Evolutionary conservation across 2,797 vertebrate species (phyloP).

Genomic region (Lutjanus argentimaculatus): DNA sequence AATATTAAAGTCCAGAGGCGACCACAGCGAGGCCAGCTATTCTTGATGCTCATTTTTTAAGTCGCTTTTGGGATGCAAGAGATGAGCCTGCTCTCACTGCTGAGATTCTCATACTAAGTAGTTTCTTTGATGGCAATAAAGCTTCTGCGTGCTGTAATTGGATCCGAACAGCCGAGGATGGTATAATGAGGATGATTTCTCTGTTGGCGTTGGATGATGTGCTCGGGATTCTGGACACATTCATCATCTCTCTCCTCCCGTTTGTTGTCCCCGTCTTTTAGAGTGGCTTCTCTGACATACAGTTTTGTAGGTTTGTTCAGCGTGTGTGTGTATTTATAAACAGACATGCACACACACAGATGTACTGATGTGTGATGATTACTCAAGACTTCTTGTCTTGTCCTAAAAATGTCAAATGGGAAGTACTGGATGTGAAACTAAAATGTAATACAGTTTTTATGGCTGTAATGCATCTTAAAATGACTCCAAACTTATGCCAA

Average conservation of each 20-base stretch:
- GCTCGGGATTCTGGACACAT: slow-evolving; percentile 60
- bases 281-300: slow-evolving; percentile 4
- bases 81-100: slow-evolving; percentile 26
- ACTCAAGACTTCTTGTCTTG: no score
- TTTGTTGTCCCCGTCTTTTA: neutral
- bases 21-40: slow-evolving; percentile 14
- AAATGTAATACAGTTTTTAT: neutral
- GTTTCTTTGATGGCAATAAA: slow-evolving; percentile 57
- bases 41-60: slow-evolving; percentile 23
- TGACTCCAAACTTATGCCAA: neutral
- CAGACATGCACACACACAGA: slow-evolving; percentile 1
- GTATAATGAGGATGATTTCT: slow-evolving; percentile 62
- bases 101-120: slow-evolving; percentile 54
- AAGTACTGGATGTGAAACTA: slow-evolving; percentile 23
- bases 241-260: neutral
- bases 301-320: slow-evolving; percentile 2
- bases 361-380: neutral
- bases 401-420: slow-evolving; percentile 13
- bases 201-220: slow-evolving; percentile 48
- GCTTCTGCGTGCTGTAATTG: slow-evolving; percentile 57
- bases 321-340: slow-evolving; percentile 11
- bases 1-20: slow-evolving; percentile 1
- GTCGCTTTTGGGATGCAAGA: slow-evolving; percentile 49
- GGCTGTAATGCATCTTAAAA: neutral
- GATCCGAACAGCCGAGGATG: slow-evolving; percentile 50